Base-by-base conservation (phyloP, 2,113 vertebrate genomes). In the Syngnathoides biaculeatus region DNA sequence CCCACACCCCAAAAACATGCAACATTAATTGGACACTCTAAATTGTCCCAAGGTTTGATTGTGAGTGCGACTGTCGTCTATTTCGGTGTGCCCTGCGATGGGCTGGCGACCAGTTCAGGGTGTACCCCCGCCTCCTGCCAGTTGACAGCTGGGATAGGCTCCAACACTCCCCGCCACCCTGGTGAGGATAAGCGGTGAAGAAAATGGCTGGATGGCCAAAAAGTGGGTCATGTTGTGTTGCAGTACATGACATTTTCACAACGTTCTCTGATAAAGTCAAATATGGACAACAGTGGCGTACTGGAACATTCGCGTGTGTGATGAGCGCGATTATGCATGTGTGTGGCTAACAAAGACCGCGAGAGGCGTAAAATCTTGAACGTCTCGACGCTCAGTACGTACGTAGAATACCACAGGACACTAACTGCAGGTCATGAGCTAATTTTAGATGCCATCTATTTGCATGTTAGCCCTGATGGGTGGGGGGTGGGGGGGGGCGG, bases 391-490 rank as follows among this genome's bases (percentile, higher is more conserved):
- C 62, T 67, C 38, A 9, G 66, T 50, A 73, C 39, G 55, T 48
- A 71, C 65, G 53, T 61, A 70, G 50, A 72, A 69, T 69, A 81
- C 70, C 69, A 56, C 48, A 52, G 73, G 59, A 83, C 68, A 62
- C 55, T 79, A 65, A 84, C 78, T 80, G 59, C 75, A 76, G 75
- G 79, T 78, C 73, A 65, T 75, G 62, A 48, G 74, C 86, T 88
- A 86, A 86, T 79, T 81, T 85, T 83, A 87, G 79, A 79, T 56
- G 68, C 72, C 75, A 75, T 71, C 68, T 68, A 80, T 83, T 72
- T 74, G 67, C 71, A 73, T 55, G 50, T 62, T 72, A 68, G 60
- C 70, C 72, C 19, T 48, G 45, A 19, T 17, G 45, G n/a, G n/a
- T n/a, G n/a, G n/a, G n/a, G 4, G 2, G n/a, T 10, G 48, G n/a